These are phyloP conservation scores for Megaleporinus macrocephalus DNA, from an alignment of 2,113 vertebrate species.

Conservation along the genomic window DNA sequence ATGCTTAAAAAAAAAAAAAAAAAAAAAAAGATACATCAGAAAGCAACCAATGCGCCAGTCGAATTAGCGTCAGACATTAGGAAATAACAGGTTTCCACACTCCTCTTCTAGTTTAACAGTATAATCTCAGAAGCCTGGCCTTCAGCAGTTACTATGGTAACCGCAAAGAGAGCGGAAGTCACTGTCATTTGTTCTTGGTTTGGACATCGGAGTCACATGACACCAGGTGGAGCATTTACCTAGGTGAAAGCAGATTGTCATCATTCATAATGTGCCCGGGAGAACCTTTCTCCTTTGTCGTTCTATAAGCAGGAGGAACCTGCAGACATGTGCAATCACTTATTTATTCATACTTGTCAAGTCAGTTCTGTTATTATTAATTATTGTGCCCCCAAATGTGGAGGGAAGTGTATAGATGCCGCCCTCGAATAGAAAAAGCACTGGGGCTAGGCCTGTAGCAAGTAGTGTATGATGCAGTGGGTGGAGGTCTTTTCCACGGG, in stretches of 20 bases:
- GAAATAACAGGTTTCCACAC: slow-evolving; percentile 34
- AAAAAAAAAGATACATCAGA: not conserved
- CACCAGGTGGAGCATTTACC: slow-evolving; percentile 34
- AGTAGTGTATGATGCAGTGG: slow-evolving; percentile 50
- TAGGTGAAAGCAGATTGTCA: slow-evolving; percentile 61
- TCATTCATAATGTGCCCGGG: slow-evolving; percentile 26
- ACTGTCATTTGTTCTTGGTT: slow-evolving; percentile 45
- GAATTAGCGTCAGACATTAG: not conserved
- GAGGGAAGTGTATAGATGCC: not conserved
- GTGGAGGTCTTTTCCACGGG: slow-evolving; percentile 26
- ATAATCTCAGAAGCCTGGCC: slow-evolving; percentile 53
- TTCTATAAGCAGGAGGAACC: slow-evolving; percentile 13
- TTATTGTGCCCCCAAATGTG: slow-evolving; percentile 19
- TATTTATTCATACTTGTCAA: slow-evolving; percentile 6
- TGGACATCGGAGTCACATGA: slow-evolving; percentile 39
- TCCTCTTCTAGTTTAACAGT: slow-evolving; percentile 38
- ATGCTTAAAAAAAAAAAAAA: no score
- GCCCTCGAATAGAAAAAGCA: slow-evolving; percentile 46
- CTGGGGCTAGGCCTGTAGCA: slow-evolving; percentile 38
- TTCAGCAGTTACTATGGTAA: slow-evolving; percentile 46
- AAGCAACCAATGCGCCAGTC: not conserved
- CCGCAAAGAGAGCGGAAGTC: slow-evolving; percentile 11
- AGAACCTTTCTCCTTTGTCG: slow-evolving; percentile 5
- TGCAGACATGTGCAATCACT: slow-evolving; percentile 25
- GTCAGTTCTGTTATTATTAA: slow-evolving; percentile 30